phyloP scores from a whole-genome alignment of 2,797 vertebrate genomes.

The Otolemur crassicaudatus region DNA sequence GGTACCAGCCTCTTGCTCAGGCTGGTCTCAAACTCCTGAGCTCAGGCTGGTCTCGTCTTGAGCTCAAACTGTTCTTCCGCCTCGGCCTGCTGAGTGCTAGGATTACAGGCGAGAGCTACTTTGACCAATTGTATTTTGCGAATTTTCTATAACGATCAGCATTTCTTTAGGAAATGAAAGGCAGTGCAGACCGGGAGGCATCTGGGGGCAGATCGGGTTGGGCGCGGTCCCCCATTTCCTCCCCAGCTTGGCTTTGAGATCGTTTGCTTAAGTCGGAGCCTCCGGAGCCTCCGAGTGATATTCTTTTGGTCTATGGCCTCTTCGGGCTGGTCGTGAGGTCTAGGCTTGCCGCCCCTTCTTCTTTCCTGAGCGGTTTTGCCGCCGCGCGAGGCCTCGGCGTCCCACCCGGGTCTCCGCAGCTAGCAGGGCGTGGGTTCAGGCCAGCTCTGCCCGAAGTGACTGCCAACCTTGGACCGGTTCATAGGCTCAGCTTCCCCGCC shows the following conservation, averaged over 20 bases:
- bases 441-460: neutral
- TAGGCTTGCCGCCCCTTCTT: fast-evolving
- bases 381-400: neutral
- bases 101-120: too few species aligned
- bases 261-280: too few species aligned
- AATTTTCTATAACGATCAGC: neutral
- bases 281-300: too few species aligned
- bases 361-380: neutral
- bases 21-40: too few species aligned
- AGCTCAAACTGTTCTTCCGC: too few species aligned
- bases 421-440: neutral
- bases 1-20: too few species aligned
- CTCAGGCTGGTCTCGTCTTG: too few species aligned
- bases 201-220: fast-evolving
- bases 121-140: neutral
- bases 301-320: neutral
- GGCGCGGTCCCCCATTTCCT: too few species aligned
- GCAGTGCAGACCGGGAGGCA: neutral
- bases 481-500: too few species aligned
- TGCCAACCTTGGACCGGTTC: fast-evolving
- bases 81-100: too few species aligned
- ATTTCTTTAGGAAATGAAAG: neutral
- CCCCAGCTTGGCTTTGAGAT: too few species aligned
- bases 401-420: neutral
- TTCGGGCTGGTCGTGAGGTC: too few species aligned